A percentile compares a stretch with the other conserved stretches of the same genome.
phyloP scores from a whole-genome alignment of 2,113 vertebrate species.

The Phylloscopus whistleri region DNA sequence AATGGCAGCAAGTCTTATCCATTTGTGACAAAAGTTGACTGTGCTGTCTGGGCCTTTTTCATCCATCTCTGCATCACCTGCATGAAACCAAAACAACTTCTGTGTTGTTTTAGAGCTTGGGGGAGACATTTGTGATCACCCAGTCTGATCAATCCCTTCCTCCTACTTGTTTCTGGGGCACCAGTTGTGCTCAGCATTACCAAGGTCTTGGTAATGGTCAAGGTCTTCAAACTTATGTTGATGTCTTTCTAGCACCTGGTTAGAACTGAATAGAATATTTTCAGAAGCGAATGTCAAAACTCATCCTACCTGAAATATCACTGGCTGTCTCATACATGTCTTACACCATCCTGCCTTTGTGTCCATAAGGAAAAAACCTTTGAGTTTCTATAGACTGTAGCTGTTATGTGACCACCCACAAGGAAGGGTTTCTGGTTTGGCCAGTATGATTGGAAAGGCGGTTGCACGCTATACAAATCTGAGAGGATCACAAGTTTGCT shows the following conservation, averaged over 20 bases:
- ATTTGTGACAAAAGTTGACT: background rate
- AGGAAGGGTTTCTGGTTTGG: background rate
- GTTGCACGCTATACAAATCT: background rate
- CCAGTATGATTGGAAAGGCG: background rate
- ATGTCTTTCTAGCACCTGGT: background rate
- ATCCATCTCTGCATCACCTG: background rate
- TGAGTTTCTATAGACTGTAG: background rate
- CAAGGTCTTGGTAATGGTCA: background rate
- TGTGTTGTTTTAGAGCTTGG: background rate
- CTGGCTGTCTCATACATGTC: background rate
- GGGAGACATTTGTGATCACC: background rate
- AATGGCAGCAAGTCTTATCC: background rate
- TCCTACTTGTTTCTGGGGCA: background rate
- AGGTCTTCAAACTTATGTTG: background rate
- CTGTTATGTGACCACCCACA: background rate
- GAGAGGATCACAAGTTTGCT: background rate
- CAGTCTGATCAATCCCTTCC: accelerated
- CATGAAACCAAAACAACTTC: background rate
- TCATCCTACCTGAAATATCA: background rate
- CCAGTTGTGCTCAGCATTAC: background rate
- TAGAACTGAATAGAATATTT: background rate
- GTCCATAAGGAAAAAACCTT: background rate
- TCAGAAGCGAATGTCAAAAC: background rate
- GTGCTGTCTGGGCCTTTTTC: background rate
- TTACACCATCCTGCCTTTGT: background rate